Evolutionary conservation across 2,113 vertebrate genomes (phyloP).

Genomic region (Pogonocichla stellata): DNA sequence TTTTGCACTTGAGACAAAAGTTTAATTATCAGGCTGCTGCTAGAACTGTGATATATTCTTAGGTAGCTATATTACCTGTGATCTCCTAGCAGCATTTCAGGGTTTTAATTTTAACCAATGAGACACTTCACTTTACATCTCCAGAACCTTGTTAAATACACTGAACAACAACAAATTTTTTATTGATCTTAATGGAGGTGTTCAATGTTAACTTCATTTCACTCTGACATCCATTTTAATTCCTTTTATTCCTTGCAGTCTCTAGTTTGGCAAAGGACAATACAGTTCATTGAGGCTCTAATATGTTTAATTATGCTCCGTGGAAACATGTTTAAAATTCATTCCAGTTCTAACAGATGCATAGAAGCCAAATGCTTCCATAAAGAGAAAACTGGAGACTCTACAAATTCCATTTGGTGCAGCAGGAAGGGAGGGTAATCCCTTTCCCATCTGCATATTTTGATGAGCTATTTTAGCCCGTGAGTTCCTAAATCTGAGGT

Average conservation of each 20-base stretch:
- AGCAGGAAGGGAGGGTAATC: background rate
- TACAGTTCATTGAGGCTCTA: background rate
- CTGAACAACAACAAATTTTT: background rate
- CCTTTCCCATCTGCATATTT: conserved; percentile 17
- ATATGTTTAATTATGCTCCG: conserved; percentile 35
- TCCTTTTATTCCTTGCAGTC: conserved; percentile 3
- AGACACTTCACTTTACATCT: background rate
- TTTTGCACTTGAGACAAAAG: background rate
- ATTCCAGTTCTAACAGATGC: background rate
- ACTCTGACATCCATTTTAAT: conserved; percentile 5
- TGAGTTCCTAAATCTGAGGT: background rate
- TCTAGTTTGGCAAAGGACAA: background rate
- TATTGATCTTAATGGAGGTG: conserved; percentile 15
- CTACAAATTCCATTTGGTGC: background rate
- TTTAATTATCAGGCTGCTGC: conserved; percentile 30
- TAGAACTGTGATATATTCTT: background rate
- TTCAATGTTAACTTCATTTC: background rate
- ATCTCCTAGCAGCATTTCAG: background rate
- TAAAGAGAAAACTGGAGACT: background rate
- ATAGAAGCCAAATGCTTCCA: conserved; percentile 25
- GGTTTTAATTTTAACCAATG: conserved; percentile 9
- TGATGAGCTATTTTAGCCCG: background rate
- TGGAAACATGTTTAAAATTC: conserved; percentile 43
- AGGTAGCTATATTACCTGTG: background rate
- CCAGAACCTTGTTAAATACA: conserved; percentile 4